Evolutionary conservation across 2,797 vertebrate species (phyloP).

Genomic region (Oceanodroma leucorhoa): DNA sequence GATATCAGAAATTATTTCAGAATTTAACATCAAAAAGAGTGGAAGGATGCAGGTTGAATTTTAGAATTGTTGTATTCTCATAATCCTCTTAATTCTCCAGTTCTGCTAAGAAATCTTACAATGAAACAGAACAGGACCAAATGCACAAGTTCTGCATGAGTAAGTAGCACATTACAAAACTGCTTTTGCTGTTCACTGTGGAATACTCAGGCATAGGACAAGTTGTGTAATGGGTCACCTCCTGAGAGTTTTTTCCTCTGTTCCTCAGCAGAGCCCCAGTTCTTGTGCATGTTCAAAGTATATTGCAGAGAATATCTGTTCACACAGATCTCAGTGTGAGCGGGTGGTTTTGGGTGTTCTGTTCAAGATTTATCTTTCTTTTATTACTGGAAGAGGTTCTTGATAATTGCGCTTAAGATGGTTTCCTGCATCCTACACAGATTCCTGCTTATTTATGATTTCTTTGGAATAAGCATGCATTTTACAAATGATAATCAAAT

Average conservation of each 20-base stretch:
- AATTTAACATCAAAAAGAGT: neutral
- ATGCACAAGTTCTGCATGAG: neutral
- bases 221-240: neutral
- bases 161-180: neutral
- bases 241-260: neutral
- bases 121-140: neutral
- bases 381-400: neutral
- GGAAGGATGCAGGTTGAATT: neutral
- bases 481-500: neutral
- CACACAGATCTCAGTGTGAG: neutral
- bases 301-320: neutral
- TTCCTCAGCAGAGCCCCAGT: neutral
- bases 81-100: neutral
- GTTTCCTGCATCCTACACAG: neutral
- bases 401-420: neutral
- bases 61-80: neutral
- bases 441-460: neutral
- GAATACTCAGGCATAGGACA: neutral
- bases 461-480: neutral
- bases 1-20: neutral
- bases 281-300: neutral
- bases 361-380: neutral
- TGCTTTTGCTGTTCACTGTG: neutral
- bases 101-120: neutral
- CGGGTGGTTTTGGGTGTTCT: neutral